phyloP scores from a whole-genome alignment of 2,797 vertebrate species.

The Lates japonicus region DNA sequence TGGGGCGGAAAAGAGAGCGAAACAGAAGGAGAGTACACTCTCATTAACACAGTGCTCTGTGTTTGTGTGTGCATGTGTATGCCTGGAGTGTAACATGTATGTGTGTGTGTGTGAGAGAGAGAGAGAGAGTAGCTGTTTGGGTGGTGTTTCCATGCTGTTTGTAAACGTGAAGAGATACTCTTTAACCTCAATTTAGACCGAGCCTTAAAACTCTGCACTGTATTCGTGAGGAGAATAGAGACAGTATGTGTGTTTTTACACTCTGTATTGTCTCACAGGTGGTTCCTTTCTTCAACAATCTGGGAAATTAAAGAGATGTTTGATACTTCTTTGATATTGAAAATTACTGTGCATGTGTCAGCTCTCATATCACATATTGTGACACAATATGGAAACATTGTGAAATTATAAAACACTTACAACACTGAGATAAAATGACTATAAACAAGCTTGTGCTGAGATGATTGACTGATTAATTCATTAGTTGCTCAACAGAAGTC shows the following conservation, averaged over 20 bases:
- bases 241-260: constrained; percentile 1
- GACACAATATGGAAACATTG: not conserved
- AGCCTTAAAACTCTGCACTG: constrained; percentile 33
- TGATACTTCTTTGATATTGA: not conserved
- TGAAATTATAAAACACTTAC: not conserved
- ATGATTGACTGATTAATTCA: too few relatives aligned
- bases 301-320: not conserved
- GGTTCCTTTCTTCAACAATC: not conserved
- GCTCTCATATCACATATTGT: not conserved
- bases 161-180: constrained; percentile 59
- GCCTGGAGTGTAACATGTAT: constrained; percentile 13
- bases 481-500: not conserved
- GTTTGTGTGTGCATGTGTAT: constrained; percentile 34
- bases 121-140: constrained; percentile 21
- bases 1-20: constrained; percentile 73
- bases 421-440: not conserved
- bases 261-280: not conserved
- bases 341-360: not conserved
- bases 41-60: constrained; percentile 69
- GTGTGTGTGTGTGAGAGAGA: constrained; percentile 7
- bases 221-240: not conserved
- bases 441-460: not conserved
- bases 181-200: constrained; percentile 50
- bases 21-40: constrained; percentile 70
- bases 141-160: constrained; percentile 55